These are phyloP conservation scores for Deilephila porcellus DNA, from an alignment of 2,888 invertebrate species.

Conservation along the genomic window DNA sequence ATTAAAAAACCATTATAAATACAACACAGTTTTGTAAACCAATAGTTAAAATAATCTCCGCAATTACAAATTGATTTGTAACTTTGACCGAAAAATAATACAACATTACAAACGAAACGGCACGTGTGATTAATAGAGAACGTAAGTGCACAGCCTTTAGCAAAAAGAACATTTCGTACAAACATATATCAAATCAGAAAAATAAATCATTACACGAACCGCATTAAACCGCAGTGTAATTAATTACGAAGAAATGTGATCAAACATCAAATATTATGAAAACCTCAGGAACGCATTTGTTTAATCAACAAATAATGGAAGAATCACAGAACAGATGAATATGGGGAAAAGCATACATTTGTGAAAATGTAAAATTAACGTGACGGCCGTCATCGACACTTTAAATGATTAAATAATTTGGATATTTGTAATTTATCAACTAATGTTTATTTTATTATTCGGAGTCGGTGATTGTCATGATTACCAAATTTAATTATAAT, in stretches of 20 bases:
- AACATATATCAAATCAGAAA: slow-evolving; percentile 17
- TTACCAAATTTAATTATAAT: neutral
- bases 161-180: neutral
- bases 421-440: neutral
- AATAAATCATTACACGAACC: slow-evolving; percentile 8
- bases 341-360: neutral
- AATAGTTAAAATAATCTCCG: neutral
- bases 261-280: neutral
- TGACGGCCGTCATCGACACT: neutral
- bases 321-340: no score
- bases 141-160: neutral
- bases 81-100: neutral
- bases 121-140: neutral
- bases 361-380: neutral
- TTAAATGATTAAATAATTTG: neutral
- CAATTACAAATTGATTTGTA: neutral
- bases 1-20: neutral
- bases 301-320: neutral
- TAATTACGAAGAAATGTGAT: neutral
- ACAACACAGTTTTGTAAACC: neutral
- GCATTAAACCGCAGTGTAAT: neutral
- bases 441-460: neutral
- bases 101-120: neutral
- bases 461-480: neutral
- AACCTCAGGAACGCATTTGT: neutral